Conservation (phyloP, 2,113 vertebrate genomes). For the Neoarius graeffei region DNA sequence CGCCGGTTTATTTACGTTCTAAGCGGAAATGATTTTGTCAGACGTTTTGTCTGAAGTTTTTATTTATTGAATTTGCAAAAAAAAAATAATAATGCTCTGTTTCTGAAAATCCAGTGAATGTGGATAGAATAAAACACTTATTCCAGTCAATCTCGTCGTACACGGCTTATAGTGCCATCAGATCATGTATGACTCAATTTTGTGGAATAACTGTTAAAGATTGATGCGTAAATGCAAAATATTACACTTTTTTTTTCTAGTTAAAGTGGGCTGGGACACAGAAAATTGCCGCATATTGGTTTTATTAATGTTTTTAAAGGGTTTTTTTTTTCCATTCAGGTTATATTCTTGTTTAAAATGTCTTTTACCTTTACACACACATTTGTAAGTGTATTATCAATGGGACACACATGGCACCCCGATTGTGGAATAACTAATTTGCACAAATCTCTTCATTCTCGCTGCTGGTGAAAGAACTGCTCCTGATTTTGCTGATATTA, state of each 20-base stretch:
- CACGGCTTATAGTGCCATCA: neutral
- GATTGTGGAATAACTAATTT: neutral
- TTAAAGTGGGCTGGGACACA: neutral
- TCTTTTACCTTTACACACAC: no score
- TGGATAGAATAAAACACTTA: no score
- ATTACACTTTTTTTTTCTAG: neutral
- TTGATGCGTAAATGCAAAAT: neutral
- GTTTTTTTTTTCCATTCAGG: neutral
- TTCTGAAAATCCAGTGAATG: no score
- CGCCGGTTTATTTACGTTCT: no score
- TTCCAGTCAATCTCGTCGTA: no score
- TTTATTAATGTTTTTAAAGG: neutral
- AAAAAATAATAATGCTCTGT: no score
- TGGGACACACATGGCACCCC: neutral
- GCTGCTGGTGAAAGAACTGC: neutral
- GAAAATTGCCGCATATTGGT: neutral
- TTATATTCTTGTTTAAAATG: neutral
- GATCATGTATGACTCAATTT: no score
- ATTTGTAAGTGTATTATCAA: neutral
- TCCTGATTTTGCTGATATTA: neutral
- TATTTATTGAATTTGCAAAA: no score
- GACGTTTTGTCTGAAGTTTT: no score
- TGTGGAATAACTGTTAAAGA: no score
- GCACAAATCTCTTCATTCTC: neutral
- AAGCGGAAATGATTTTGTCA: no score